These are phyloP conservation scores for Myotis planiceps DNA, from an alignment of 2,797 vertebrate species.

Conservation along the genomic window DNA sequence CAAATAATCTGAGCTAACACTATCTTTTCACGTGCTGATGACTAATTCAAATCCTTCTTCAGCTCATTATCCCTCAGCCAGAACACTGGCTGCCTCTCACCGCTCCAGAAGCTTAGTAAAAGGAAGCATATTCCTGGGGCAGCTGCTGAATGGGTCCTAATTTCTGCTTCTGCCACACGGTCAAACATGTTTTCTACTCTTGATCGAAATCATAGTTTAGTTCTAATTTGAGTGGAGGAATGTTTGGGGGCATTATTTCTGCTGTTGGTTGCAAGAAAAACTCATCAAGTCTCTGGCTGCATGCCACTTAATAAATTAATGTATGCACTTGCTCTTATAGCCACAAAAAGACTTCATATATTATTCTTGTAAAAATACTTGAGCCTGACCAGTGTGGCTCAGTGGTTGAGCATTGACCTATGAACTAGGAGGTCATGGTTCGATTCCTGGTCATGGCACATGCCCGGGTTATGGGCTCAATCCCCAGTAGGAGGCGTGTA, in stretches of 20 bases:
- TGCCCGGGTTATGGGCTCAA: too few species aligned
- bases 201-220: not conserved
- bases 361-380: not conserved
- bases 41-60: not conserved
- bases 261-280: not conserved
- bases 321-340: not conserved
- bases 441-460: too few species aligned
- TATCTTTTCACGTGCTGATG: not conserved
- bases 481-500: too few species aligned
- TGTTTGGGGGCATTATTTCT: not conserved
- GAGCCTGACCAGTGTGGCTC: too few species aligned
- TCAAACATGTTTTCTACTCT: not conserved
- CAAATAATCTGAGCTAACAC: not conserved
- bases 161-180: not conserved
- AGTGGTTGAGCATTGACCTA: too few species aligned
- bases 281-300: not conserved
- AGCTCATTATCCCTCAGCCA: not conserved
- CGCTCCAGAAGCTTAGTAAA: not conserved
- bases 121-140: not conserved
- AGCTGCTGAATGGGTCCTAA: not conserved
- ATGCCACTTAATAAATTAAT: not conserved
- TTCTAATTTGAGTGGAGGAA: not conserved
- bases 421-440: too few species aligned
- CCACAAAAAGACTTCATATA: not conserved
- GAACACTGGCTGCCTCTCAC: not conserved